phyloP scores from a whole-genome alignment of 2,888 invertebrate genomes.

The Desoria tigrina region DNA sequence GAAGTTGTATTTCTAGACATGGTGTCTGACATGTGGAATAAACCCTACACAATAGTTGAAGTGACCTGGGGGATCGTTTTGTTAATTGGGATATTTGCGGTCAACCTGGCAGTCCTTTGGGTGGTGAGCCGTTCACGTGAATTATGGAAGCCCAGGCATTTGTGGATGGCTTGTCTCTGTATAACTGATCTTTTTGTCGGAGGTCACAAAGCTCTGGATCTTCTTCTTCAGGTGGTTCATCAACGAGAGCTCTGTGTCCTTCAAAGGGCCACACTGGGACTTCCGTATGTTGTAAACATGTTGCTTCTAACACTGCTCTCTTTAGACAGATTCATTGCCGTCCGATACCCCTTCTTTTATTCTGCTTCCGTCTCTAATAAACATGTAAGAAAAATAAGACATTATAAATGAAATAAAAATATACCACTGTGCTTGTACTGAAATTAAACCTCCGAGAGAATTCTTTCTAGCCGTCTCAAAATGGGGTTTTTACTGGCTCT shows the following conservation, averaged over 20 bases:
- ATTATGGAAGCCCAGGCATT: conserved; percentile 53
- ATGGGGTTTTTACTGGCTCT: not conserved
- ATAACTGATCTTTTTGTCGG: conserved; percentile 53
- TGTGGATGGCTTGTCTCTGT: conserved; percentile 54
- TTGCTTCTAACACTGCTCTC: conserved; percentile 51
- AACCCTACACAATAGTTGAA: conserved; percentile 39
- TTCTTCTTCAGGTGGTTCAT: conserved; percentile 43
- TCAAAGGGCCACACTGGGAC: conserved; percentile 43
- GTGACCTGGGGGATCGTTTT: conserved; percentile 51
- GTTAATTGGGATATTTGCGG: conserved; percentile 45
- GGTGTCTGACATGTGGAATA: conserved; percentile 22
- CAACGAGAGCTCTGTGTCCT: conserved; percentile 40
- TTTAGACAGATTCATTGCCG: conserved; percentile 53
- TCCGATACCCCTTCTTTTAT: conserved; percentile 53
- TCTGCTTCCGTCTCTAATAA: conserved; percentile 48
- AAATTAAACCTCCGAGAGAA: too few species aligned
- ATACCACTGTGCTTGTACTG: not conserved
- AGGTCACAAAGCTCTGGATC: conserved; percentile 50
- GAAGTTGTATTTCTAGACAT: not conserved
- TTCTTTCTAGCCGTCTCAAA: not conserved
- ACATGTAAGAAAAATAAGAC: conserved; percentile 46
- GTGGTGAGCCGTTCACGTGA: conserved; percentile 51
- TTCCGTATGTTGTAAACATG: conserved; percentile 53
- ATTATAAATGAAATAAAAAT: not conserved
- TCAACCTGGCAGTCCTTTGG: conserved; percentile 50